Evolutionary conservation across 2,888 invertebrate species (phyloP), one percentile per base, ranked within the genome.

Genomic region (Odontocolon sp.): DNA sequence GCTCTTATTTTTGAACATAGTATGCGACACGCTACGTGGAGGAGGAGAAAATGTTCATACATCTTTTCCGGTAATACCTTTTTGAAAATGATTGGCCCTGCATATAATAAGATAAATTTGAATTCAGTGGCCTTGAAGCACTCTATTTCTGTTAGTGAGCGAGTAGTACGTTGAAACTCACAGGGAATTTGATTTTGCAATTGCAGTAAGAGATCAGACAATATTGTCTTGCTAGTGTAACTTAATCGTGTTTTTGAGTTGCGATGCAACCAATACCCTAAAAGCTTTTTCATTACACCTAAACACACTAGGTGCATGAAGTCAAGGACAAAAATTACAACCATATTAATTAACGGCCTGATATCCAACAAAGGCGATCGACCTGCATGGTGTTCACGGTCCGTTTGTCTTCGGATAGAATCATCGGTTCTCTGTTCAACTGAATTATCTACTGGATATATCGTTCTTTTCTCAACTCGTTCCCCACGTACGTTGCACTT

Each of bases 291-390:
- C 68, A 78, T 77, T 6, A 79, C 69, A 9, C 82, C 78, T 50
- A 78, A 57, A 36, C 78, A 81, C 4, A 70, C 33, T 0, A 82
- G 31, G 23, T 81, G 80, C 80, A 81, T 82, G 21, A 74, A 80
- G 54, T 81, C 80, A 0, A 82, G 61, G 3, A 76, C 56, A 63
- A 81, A 82, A n/a, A 31, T 36, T 4, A 1, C 28, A 6, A 78
- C 68, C 73, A 81, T 77, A 23, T 79, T 40, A 5, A 80, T 42
- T 50, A 64, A 45, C 14, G 80, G 81, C 42, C 45, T 33, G 50
- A 82, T 45, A 56, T 76, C 31, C 45, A 77, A 45, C 36, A 82
- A 52, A 18, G 77, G 70, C 18, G 81, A 69, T 21, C 76, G 52
- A 28, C 70, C 68, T 5, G 23, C 56, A 68, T 81, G 75, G 63